phyloP scores from a whole-genome alignment of 2,113 vertebrate genomes.

The Penelope pileata region DNA sequence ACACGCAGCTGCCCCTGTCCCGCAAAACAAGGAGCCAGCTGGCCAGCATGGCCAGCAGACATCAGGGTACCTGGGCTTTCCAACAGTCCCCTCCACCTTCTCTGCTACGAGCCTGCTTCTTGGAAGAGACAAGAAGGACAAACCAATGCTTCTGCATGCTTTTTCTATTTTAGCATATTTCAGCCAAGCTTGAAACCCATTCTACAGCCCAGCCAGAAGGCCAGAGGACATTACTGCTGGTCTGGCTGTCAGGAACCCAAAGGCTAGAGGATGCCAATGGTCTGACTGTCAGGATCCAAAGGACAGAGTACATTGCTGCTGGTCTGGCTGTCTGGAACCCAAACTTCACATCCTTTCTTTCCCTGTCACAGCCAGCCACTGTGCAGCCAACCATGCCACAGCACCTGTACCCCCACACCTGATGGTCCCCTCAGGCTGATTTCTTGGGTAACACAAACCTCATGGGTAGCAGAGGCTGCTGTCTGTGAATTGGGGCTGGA shows the following conservation, averaged over 20 bases:
- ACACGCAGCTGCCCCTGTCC: neutral
- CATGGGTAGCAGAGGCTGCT: too few relatives aligned
- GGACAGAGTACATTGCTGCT: too few relatives aligned
- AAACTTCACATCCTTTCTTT: neutral
- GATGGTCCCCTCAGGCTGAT: accelerated
- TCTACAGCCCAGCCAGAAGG: too few relatives aligned
- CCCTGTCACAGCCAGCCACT: neutral
- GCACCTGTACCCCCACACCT: neutral
- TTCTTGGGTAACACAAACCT: neutral
- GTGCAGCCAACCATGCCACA: accelerated
- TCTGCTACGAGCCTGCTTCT: neutral
- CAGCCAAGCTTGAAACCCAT: neutral
- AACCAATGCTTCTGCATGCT: neutral
- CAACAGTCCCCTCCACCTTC: neutral
- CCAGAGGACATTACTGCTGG: neutral
- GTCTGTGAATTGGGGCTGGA: neutral
- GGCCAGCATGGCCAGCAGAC: neutral
- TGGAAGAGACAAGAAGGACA: neutral
- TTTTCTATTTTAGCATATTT: neutral
- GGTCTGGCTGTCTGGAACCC: neutral
- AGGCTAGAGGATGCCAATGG: too few relatives aligned
- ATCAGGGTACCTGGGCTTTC: neutral
- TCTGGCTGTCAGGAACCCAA: too few relatives aligned
- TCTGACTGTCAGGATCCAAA: too few relatives aligned
- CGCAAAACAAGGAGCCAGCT: neutral